phyloP scores from a whole-genome alignment of 2,797 vertebrate genomes.

The Mormyrops boulengeri region DNA sequence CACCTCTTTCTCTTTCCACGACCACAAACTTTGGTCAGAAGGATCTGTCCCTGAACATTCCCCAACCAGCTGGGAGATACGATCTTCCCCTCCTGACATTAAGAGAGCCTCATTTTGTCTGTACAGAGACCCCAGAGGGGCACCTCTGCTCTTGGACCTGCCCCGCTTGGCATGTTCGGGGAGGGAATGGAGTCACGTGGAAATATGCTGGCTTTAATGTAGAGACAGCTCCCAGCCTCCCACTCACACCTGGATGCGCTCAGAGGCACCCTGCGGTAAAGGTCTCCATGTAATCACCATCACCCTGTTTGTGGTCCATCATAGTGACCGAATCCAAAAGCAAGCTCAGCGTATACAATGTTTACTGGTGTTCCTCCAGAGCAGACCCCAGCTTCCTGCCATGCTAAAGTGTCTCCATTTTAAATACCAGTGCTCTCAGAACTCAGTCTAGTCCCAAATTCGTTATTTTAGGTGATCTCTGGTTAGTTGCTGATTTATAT shows the following conservation, averaged over 20 bases:
- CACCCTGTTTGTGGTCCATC: not conserved
- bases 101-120: not conserved
- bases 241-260: not conserved
- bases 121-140: not conserved
- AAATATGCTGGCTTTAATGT: not conserved
- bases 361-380: not conserved
- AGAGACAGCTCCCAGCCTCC: not conserved
- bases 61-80: not conserved
- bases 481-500: slow-evolving; percentile 25
- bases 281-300: not conserved
- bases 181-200: not conserved
- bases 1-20: not conserved
- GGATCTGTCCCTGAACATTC: not conserved
- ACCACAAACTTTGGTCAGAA: not conserved
- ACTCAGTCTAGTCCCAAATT: slow-evolving; percentile 36
- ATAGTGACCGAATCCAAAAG: not conserved
- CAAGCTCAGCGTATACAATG: not conserved
- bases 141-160: not conserved
- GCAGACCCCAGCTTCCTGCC: not conserved
- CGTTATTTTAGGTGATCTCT: slow-evolving; percentile 54
- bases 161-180: not conserved
- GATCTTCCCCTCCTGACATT: not conserved
- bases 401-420: not conserved
- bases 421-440: not conserved
- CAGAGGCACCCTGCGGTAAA: not conserved